Base-by-base conservation (phyloP, 2,797 vertebrate genomes). In the Spinus pinus region DNA sequence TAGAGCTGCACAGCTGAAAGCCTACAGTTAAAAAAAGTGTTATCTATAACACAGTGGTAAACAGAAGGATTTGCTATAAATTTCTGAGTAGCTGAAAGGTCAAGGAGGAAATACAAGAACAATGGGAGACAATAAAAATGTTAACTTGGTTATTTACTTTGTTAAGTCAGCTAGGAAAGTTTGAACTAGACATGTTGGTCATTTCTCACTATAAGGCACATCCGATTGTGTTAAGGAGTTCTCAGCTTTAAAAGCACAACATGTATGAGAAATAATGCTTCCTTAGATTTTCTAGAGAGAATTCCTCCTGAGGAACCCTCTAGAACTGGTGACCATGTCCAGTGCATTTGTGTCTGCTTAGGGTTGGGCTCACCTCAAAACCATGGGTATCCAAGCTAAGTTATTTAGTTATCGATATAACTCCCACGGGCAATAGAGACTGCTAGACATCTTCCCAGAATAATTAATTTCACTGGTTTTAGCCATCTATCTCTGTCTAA, bases 1-100 rank as follows among this genome's bases (percentile, higher is more conserved):
- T 94, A 91, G 9, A 95, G 57, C 19, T 96, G 61, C 82, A 61
- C 22, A 90, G 49, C 37, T 95, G 70, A 82, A 95, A 86, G 33
- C 42, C 77, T 72, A 49, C 31, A 39, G 33, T 78, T 79, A 10
- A 65, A 92, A 92, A 86, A 96, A 80, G 3, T 60, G 7, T 65
- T 73, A 71, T 80, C 90, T 78, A n/a, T 83, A 94, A 69, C 10
- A n/a, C 56, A 50, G 77, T 41, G 46, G 17, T 56, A 81, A 78
- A 81, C 54, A 91, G 44, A 81, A 82, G 15, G 19, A 50, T 79
- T 89, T 62, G 28, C 53, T 93, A 28, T 37, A 85, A 69, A 84
- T 73, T 53, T 42, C 71, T 90, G 73, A 65, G 50, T 62, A 88
- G 37, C 20, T 15, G 6, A 89, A 77, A 86, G 23, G 50, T 66